A percentile compares a stretch with the other conserved stretches of the same genome.
Evolutionary conservation across 2,797 vertebrate genomes (phyloP).

Genomic region (Spatula versicolor): DNA sequence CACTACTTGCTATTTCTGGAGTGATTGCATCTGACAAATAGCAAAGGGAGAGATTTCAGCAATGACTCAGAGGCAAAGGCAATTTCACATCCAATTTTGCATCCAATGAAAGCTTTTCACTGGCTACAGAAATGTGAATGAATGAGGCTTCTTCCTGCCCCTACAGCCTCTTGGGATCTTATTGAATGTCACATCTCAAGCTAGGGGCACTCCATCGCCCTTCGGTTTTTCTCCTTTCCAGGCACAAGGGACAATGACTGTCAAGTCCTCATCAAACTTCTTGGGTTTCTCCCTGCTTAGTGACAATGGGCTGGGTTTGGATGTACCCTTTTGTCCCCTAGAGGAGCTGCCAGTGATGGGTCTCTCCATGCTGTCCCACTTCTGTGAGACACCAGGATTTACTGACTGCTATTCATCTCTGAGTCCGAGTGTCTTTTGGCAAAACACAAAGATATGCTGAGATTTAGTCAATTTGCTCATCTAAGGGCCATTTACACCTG

Average conservation of each 20-base stretch:
- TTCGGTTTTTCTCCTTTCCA: neutral
- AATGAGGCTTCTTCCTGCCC: neutral
- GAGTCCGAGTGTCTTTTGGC: neutral
- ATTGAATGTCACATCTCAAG: neutral
- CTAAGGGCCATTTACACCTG: neutral
- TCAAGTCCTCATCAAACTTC: neutral
- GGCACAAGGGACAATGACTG: neutral
- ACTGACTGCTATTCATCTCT: neutral
- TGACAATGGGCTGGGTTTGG: neutral
- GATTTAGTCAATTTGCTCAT: neutral
- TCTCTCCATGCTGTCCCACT: neutral
- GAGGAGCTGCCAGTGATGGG: neutral
- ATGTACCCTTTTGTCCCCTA: neutral
- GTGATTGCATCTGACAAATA: slow-evolving; percentile 55
- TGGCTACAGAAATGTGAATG: slow-evolving; percentile 25
- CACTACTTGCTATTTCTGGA: slow-evolving; percentile 51
- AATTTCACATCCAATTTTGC: slow-evolving; percentile 53
- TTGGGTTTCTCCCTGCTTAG: neutral
- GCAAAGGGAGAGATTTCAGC: slow-evolving; percentile 47
- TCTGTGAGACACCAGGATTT: neutral
- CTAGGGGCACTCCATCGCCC: neutral
- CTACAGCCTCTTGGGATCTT: slow-evolving; percentile 1
- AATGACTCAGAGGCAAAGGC: slow-evolving; percentile 62
- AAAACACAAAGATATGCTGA: rapidly evolving
- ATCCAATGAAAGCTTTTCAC: slow-evolving; percentile 42